Percentiles rank a stretch among this genome's conserved stretches.
Conservation (phyloP, 2,888 invertebrate species). For the Cosmopolites sordidus region DNA sequence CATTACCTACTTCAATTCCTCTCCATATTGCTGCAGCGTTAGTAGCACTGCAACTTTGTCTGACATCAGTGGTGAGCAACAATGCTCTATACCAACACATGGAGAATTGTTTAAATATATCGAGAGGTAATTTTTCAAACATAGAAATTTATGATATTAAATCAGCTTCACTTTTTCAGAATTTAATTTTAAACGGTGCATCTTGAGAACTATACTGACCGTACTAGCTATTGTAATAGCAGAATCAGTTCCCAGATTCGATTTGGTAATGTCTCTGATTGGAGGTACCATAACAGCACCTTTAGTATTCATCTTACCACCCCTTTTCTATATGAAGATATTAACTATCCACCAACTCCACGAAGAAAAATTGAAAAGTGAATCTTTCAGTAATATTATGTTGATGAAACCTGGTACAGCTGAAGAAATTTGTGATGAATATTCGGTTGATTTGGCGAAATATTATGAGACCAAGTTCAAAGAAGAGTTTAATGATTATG, state of each 20-base stretch:
- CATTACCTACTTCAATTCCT: conserved; percentile 58
- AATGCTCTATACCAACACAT: conserved; percentile 79
- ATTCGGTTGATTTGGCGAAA: conserved; percentile 6
- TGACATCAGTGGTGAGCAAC: conserved; percentile 73
- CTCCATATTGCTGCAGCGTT: conserved; percentile 67
- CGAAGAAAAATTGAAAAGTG: conserved; percentile 32
- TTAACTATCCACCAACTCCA: conserved; percentile 50
- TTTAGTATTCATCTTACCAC: conserved; percentile 78
- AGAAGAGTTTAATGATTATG: conserved; percentile 11
- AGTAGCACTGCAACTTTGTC: conserved; percentile 70
- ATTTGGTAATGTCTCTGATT: conserved; percentile 78
- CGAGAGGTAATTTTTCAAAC: conserved; percentile 56
- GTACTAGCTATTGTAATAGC: conserved; percentile 70
- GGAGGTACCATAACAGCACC: conserved; percentile 83
- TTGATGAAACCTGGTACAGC: conserved; percentile 13
- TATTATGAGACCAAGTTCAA: conserved; percentile 25
- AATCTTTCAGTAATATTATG: conserved; percentile 31
- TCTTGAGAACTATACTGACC: conserved; percentile 66
- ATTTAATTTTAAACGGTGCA: conserved; percentile 69
- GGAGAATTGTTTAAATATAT: conserved; percentile 70
- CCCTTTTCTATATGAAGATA: conserved; percentile 72
- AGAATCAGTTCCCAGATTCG: conserved; percentile 79
- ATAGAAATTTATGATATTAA: too few relatives aligned
- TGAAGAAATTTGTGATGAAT: background rate
- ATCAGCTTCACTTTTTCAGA: conserved; percentile 59